Evolutionary conservation across 2,888 invertebrate genomes (phyloP).

Genomic region (Thymelicus acteon): DNA sequence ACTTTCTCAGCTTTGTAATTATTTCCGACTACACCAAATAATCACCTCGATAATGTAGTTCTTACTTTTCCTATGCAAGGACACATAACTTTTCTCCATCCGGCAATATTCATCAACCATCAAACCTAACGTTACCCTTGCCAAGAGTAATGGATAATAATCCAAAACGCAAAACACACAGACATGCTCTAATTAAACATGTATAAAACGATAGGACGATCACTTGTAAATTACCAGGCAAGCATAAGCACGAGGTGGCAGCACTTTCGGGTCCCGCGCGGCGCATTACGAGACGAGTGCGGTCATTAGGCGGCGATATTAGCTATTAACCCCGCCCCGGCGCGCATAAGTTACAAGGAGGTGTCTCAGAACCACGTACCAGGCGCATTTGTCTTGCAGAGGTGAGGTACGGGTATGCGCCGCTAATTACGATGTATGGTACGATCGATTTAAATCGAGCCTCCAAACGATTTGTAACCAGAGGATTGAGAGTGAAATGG

Average conservation of each 20-base stretch:
- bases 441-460: constrained; percentile 39
- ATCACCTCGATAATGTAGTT: too few species aligned
- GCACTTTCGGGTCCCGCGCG: constrained; percentile 67
- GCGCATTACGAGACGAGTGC: constrained; percentile 79
- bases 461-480: constrained; percentile 35
- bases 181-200: constrained; percentile 42
- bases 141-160: background rate
- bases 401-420: constrained; percentile 45
- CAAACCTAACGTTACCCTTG: background rate
- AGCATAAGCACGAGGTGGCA: constrained; percentile 56
- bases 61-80: too few species aligned
- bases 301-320: constrained; percentile 84
- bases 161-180: constrained; percentile 24
- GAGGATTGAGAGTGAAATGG: constrained; percentile 23
- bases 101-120: background rate
- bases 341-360: constrained; percentile 67
- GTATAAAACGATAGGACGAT: constrained; percentile 47
- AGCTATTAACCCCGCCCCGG: constrained; percentile 80
- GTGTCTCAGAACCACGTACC: constrained; percentile 47
- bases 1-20: too few species aligned
- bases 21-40: too few species aligned
- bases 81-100: too few species aligned
- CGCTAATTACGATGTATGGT: constrained; percentile 45
- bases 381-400: constrained; percentile 66
- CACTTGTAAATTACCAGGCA: constrained; percentile 57